Base-by-base conservation (phyloP, 2,113 vertebrate species). In the Sprattus sprattus region DNA sequence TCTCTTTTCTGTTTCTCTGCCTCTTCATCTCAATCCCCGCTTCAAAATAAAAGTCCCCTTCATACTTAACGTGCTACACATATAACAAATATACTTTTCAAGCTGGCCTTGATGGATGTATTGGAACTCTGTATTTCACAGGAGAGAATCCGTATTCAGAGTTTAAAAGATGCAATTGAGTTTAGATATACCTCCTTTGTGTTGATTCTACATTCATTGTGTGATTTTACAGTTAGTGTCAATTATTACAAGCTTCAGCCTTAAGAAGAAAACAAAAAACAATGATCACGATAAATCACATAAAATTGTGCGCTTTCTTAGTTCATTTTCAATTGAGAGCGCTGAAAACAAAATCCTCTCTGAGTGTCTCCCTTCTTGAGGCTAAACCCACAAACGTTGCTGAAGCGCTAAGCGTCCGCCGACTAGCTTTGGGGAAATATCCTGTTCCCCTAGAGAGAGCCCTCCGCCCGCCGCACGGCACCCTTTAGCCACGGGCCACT, bases 401-500 rank as follows among this genome's bases (percentile, higher is more conserved):
- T 39, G 28, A 78, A 39, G 15, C 8, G 64, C n/a, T 39, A 5
- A 44, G 28, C 28, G 20, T 78, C 71, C 71, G 15, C 11, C 32
- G 32, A 78, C 11, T 32, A 32, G 28, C 71, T 78, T 78, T 15
- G 28, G 71, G 71, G 71, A 39, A 39, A 78, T 78, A 28, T 39
- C 71, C 28, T 78, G 28, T 39, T 78, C 71, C 71, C 71, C 71
- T 4, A 32, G 71, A 78, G 71, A 78, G 71, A 4, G 13, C 28
- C 71, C 71, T 39, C 28, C 15, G 67, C 67, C 28, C 3, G 28
- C 9, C 71, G 11, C 20, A 20, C 20, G 18, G 54, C 54, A 16
- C 71, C 71, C 44, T 32, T 78, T 78, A 78, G 71, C 15, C 84
- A 50, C 7, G 52, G 80, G 45, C 52, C 39, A 82, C 84, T 46